Conservation (phyloP, 2,888 invertebrate species). For the Andrena flavipes region DNA sequence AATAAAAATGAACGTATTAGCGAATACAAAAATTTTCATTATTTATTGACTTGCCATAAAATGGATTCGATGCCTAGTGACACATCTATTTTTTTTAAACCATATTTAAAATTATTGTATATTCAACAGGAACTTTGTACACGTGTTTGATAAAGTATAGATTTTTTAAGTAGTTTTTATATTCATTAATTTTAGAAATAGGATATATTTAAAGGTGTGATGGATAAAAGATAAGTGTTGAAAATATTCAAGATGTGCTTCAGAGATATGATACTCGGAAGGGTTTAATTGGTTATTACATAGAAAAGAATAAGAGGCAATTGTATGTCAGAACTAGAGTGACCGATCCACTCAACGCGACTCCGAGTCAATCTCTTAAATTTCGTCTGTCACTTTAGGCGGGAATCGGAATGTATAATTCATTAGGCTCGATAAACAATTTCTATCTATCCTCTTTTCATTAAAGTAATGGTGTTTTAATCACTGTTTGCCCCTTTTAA, state of each 20-base stretch:
- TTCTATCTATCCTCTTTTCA: slow-evolving; percentile 31
- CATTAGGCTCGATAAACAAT: slow-evolving; percentile 32
- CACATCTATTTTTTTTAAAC: no score
- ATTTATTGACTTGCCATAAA: no score
- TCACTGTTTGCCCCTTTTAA: background rate
- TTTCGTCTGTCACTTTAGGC: slow-evolving; percentile 43
- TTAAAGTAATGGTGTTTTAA: slow-evolving; percentile 39
- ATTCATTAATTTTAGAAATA: background rate
- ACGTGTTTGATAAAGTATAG: no score
- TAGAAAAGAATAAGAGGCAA: slow-evolving; percentile 1
- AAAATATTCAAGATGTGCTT: background rate
- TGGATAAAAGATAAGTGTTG: background rate
- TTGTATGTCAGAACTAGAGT: slow-evolving; percentile 8
- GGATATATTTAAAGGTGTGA: no score
- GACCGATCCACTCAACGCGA: slow-evolving; percentile 40
- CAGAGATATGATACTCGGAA: background rate
- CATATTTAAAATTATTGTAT: no score
- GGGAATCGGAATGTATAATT: slow-evolving; percentile 49
- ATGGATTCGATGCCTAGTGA: no score
- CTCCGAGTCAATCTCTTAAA: slow-evolving; percentile 44
- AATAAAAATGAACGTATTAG: no score
- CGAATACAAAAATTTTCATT: no score
- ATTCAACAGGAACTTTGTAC: no score
- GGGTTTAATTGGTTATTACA: background rate
- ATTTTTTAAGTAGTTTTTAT: no score